Evolutionary conservation across 2,113 vertebrate genomes (phyloP).

Genomic region (Xenotilapia longispinis): DNA sequence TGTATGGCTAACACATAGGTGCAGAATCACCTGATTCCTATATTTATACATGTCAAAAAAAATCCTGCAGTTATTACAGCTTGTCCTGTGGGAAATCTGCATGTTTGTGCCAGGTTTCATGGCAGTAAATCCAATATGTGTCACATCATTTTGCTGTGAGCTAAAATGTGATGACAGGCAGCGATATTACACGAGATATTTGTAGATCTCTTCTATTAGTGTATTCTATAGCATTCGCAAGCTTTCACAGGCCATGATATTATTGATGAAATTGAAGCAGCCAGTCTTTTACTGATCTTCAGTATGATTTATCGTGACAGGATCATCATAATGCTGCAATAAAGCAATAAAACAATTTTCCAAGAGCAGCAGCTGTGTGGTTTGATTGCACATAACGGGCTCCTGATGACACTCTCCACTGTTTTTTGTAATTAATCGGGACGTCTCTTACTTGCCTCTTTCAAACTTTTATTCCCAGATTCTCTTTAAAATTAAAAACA

Average conservation of each 20-base stretch:
- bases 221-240: neutral
- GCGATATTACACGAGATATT: neutral
- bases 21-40: neutral
- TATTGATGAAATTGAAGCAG: neutral
- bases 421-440: neutral
- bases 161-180: neutral
- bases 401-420: neutral
- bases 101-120: neutral
- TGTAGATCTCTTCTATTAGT: neutral
- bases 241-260: neutral
- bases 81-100: neutral
- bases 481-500: neutral
- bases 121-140: neutral
- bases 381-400: slow-evolving; percentile 1
- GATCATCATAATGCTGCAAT: neutral
- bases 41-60: neutral
- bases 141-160: neutral
- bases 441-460: neutral
- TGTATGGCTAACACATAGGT: neutral
- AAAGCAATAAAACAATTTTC: slow-evolving; percentile 11
- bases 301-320: slow-evolving; percentile 3
- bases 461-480: neutral
- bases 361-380: neutral
- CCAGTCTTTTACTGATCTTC: neutral
- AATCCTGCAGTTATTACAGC: neutral